Base-by-base conservation (phyloP, 1,140 invertebrate species). In the Zeugodacus cucurbitae region DNA sequence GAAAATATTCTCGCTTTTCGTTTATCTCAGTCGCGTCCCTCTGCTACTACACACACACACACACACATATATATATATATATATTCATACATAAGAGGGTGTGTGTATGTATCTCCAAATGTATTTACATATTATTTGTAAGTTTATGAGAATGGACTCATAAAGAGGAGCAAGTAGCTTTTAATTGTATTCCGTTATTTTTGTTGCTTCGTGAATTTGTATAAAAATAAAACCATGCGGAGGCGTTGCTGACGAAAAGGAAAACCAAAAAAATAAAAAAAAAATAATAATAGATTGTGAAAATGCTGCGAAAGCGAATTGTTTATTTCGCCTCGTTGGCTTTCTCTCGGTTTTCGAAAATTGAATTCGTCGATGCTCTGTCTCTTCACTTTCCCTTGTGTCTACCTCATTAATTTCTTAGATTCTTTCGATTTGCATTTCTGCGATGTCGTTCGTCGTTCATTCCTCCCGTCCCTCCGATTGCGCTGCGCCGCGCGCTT, bases 181-280 rank as follows among this genome's bases (percentile, higher is more conserved):
- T 82, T 82, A 48, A 82, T 82, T 82, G 26, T 82, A 82, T 82
- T 82, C 44, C 74, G 41, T 48, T 48, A 29, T 34, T 82, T 54
- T 82, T 82, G n/a, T 78, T 48, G 20, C 11, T 82, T 82, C 34
- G 20, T 22, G 74, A 82, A 82, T 22, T 54, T 82, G 34, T 48
- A 82, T 41, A 34, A 48, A 82, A 82, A 82, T 82, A 82, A 44
- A 54, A 82, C 41, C n/a, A 48, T 82, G 74, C 41, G 41, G 41
- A 48, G 74, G 74, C 74, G 74, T 44, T 48, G n/a, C n/a, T 82
- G 41, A 29, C 4, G 26, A 48, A 82, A 74, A 74, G 4, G 10
- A 32, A 32, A 70, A 34, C 4, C 4, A 74, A 74, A 41, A 74
- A 74, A 48, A 0, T 26, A 67, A 67, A 32, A 67, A 32, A 67